A percentile compares a stretch with the other conserved stretches of the same genome.
Conservation (phyloP, 2,113 vertebrate species). For the Salminus brasiliensis region DNA sequence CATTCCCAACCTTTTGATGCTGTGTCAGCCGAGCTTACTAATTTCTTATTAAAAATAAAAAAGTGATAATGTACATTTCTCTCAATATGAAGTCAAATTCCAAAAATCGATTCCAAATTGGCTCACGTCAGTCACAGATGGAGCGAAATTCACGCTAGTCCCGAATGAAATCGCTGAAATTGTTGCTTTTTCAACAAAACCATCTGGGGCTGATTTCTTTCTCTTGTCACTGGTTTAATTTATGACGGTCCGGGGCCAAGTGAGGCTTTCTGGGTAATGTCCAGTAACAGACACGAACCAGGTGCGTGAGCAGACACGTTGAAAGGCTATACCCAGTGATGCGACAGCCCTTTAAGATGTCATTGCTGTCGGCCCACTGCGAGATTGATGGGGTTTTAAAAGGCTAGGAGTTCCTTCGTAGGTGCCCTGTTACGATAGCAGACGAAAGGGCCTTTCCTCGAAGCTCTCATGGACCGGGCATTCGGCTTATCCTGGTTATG, state of each 20-base stretch:
- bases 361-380: conserved; percentile 26
- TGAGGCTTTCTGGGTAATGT: conserved; percentile 44
- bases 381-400: conserved; percentile 46
- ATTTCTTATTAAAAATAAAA: background rate
- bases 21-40: background rate
- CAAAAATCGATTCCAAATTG: background rate
- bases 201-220: conserved; percentile 57
- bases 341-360: conserved; percentile 41
- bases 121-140: conserved; percentile 32
- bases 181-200: conserved; percentile 22
- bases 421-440: conserved; percentile 12
- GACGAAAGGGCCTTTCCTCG: conserved; percentile 14
- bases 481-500: background rate
- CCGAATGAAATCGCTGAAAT: conserved; percentile 25
- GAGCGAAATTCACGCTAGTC: conserved; percentile 2
- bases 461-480: background rate
- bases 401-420: conserved; percentile 22
- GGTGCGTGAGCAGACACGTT: conserved; percentile 40
- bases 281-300: conserved; percentile 55
- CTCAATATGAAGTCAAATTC: conserved; percentile 14
- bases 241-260: conserved; percentile 49
- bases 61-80: background rate
- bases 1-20: background rate
- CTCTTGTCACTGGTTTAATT: conserved; percentile 57
- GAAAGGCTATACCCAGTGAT: conserved; percentile 42